phyloP scores from a whole-genome alignment of 2,797 vertebrate species.

The Siniperca undulata region DNA sequence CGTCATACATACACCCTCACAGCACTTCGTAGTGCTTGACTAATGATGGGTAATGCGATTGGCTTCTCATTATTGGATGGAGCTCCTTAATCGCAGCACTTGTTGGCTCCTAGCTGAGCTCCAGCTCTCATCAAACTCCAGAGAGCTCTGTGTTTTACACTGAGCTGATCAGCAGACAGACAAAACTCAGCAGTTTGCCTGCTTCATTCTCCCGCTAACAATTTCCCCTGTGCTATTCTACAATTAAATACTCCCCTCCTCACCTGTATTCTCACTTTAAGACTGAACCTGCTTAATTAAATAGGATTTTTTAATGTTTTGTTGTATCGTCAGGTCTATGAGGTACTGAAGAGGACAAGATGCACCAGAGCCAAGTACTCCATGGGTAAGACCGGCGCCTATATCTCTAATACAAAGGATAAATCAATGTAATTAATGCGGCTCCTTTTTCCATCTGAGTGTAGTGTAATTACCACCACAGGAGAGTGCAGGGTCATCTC shows the following conservation, averaged over 20 bases:
- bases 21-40: background rate
- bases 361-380: slow-evolving; percentile 91
- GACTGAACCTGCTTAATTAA: background rate
- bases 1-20: slow-evolving; percentile 16
- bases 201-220: background rate
- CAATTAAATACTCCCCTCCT: background rate
- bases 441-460: background rate
- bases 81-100: slow-evolving; percentile 26
- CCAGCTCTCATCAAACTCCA: background rate
- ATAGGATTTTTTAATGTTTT: background rate
- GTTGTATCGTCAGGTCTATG: slow-evolving; percentile 89
- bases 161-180: slow-evolving; percentile 4
- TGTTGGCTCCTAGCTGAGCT: slow-evolving; percentile 1
- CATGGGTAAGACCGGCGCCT: slow-evolving; percentile 89
- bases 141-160: background rate
- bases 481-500: background rate
- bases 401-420: background rate
- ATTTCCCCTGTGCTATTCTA: background rate
- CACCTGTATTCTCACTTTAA: background rate
- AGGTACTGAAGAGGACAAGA: slow-evolving; percentile 94
- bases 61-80: slow-evolving; percentile 38
- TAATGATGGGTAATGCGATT: slow-evolving; percentile 46
- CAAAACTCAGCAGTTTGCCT: background rate
- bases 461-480: background rate
- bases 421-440: slow-evolving; percentile 24